Evolutionary conservation across 2,797 vertebrate genomes (phyloP), one percentile per base, ranked within the genome.

Genomic region (Sebastes hopkinsi): DNA sequence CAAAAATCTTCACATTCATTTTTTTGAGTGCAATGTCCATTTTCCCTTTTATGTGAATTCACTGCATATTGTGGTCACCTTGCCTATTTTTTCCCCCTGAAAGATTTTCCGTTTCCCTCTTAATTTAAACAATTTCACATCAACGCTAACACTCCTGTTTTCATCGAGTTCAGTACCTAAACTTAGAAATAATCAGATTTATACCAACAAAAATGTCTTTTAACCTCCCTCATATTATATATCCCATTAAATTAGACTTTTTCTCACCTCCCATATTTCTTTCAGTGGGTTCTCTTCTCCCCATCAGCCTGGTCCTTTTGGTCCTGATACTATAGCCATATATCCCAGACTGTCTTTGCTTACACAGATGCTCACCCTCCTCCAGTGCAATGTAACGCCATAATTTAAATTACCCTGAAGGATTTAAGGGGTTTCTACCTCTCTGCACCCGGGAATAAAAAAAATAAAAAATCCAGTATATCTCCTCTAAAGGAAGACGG

Each of bases 281-380:
- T 8, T 16, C 5, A 16, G 5, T 11, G 22, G 9, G 2, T 54
- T 22, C 16, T 32, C 56, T 50, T 36, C 27, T 12, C 30, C 23
- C 46, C 32, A n/a, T 77, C 67, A 54, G 46, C 69, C 59, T 62
- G 46, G 34, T 79, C 50, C 77, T 80, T 50, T 61, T 77, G 69
- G 46, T 82, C 74, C 77, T 80, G 79, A 81, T 83, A 73, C 77
- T 86, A 92, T 87, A 93, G 92, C 92, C 92, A 94, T 94, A 92
- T 81, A 92, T 81, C 73, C 82, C 83, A 72, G 81, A 84, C 67
- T 74, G 81, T 92, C 91, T 90, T 83, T 77, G 68, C 86, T 87
- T 81, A 85, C 85, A 85, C 84, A 79, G 81, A 87, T 70, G 38
- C 90, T 87, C 68, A 42, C 83, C 68, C 72, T 82, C 77, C 75